Evolutionary conservation across 92 coral and sea anemone species (phyloP).

Genomic region (Meandrina meandrites): DNA sequence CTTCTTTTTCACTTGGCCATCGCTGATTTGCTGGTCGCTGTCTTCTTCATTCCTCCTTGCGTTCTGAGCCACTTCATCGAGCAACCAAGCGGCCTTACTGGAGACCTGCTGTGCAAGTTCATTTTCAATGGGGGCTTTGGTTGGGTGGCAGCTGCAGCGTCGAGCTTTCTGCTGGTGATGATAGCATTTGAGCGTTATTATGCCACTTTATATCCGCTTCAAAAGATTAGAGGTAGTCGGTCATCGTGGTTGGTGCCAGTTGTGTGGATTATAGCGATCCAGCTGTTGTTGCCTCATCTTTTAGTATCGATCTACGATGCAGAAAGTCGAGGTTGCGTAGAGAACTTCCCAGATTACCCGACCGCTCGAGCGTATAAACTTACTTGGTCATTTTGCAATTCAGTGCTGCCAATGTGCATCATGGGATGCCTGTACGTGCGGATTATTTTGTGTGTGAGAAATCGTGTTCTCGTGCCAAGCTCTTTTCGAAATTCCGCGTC

Average conservation of each 20-base stretch:
- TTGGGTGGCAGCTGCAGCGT: constrained; percentile 22
- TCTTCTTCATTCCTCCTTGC: constrained; percentile 5
- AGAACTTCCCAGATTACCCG: background rate
- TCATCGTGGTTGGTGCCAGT: background rate
- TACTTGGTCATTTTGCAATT: background rate
- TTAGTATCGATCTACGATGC: background rate
- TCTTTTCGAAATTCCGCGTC: background rate
- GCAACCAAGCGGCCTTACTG: background rate
- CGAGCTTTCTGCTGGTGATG: constrained; percentile 10
- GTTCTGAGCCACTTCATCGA: background rate
- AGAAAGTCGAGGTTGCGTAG: background rate
- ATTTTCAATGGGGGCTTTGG: background rate
- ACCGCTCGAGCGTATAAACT: background rate
- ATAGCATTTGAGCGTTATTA: constrained; percentile 2
- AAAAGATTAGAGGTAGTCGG: background rate
- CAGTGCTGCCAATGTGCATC: constrained; percentile 14
- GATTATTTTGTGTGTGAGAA: background rate
- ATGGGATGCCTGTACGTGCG: background rate
- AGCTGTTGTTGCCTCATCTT: background rate
- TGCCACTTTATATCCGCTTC: constrained; percentile 7
- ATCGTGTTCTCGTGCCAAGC: background rate
- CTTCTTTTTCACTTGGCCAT: constrained; percentile 23
- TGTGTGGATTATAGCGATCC: background rate
- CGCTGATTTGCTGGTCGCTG: constrained; percentile 19
- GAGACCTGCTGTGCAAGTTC: constrained; percentile 7